Evolutionary conservation across 2,797 vertebrate species (phyloP).

Genomic region (Manis pentadactyla): DNA sequence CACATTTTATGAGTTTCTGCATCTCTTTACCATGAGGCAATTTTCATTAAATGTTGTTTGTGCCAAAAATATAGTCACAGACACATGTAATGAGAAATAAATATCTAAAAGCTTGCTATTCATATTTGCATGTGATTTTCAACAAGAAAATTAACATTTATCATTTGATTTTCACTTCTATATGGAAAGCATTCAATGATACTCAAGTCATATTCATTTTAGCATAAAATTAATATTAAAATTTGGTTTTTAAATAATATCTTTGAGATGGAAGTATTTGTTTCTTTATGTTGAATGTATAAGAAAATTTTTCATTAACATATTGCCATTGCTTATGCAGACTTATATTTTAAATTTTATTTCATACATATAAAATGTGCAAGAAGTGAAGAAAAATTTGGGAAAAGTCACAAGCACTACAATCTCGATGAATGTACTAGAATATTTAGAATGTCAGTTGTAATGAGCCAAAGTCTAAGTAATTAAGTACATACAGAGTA

Average conservation of each 20-base stretch:
- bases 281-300: background rate
- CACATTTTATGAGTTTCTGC: background rate
- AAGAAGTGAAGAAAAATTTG: background rate
- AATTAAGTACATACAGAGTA: slow-evolving; percentile 67
- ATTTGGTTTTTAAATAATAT: background rate
- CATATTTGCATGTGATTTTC: slow-evolving; percentile 38
- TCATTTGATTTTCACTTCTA: slow-evolving; percentile 26
- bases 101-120: background rate
- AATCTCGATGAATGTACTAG: slow-evolving; percentile 43
- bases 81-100: background rate
- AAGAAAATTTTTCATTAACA: background rate
- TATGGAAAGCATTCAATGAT: background rate
- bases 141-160: background rate
- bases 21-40: background rate
- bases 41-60: background rate
- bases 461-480: slow-evolving; percentile 69
- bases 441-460: slow-evolving; percentile 56
- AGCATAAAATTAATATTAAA: slow-evolving; percentile 5
- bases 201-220: background rate
- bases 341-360: background rate
- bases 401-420: background rate
- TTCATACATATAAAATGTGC: background rate
- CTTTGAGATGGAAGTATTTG: background rate
- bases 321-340: background rate
- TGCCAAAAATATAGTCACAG: background rate